Evolutionary conservation across 2,888 invertebrate species (phyloP).

Genomic region (Diarsia rubi): DNA sequence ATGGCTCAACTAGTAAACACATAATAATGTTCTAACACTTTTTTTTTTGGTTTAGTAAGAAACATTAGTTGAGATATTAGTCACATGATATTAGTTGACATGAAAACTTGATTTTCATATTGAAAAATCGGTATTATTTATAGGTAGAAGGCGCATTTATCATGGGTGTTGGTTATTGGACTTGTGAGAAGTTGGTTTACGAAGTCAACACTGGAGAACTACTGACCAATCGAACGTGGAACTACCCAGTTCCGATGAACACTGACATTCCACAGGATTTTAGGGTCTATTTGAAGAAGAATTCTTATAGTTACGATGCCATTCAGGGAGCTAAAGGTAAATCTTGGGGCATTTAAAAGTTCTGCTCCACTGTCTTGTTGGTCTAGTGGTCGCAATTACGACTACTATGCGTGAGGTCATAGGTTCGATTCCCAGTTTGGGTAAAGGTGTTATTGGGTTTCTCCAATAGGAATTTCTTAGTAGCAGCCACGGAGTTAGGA

Average conservation of each 20-base stretch:
- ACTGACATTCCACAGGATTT: constrained; percentile 92
- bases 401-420: no score
- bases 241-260: constrained; percentile 85
- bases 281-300: constrained; percentile 88
- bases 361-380: not conserved
- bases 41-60: not conserved
- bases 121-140: not conserved
- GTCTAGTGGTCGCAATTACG: no score
- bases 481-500: no score
- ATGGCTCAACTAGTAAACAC: no score
- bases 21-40: not conserved
- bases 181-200: constrained; percentile 73
- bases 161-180: constrained; percentile 92
- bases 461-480: no score
- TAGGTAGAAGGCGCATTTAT: constrained; percentile 84
- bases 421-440: no score
- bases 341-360: not conserved
- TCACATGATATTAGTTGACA: not conserved
- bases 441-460: no score
- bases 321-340: constrained; percentile 47
- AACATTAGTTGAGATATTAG: no score
- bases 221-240: constrained; percentile 44
- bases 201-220: constrained; percentile 34
- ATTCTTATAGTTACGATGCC: constrained; percentile 53
- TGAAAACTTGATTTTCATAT: not conserved